Conservation (phyloP, 2,888 invertebrate genomes). For the Oligia latruncula region DNA sequence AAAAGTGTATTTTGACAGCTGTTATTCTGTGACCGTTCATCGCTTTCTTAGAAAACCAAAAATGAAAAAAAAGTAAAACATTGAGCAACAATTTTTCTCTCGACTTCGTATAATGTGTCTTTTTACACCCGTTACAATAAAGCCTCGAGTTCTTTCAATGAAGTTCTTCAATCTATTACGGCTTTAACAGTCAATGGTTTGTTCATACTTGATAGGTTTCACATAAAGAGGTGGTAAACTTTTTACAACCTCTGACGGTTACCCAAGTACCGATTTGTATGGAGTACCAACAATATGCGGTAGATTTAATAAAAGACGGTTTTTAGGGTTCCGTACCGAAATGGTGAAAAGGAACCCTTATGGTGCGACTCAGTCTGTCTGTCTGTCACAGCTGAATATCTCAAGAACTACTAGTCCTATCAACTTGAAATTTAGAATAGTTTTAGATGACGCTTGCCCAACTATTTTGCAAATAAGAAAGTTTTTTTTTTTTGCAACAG, state of each 20-base stretch:
- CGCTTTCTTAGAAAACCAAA: too few relatives aligned
- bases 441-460: too few relatives aligned
- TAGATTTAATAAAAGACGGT: slow-evolving; percentile 6
- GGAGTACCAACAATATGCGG: background rate
- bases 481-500: too few relatives aligned
- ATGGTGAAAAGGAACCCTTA: too few relatives aligned
- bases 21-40: too few relatives aligned
- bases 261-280: slow-evolving; percentile 34
- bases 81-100: background rate
- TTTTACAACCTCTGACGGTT: slow-evolving; percentile 53
- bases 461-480: too few relatives aligned
- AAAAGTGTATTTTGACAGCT: too few relatives aligned
- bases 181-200: slow-evolving; percentile 34
- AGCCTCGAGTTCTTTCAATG: slow-evolving; percentile 39
- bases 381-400: too few relatives aligned
- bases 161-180: slow-evolving; percentile 47
- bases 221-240: slow-evolving; percentile 47
- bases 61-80: too few relatives aligned
- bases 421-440: too few relatives aligned
- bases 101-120: background rate
- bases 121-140: background rate
- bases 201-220: slow-evolving; percentile 59
- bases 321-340: background rate
- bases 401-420: too few relatives aligned
- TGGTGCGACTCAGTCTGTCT: too few relatives aligned